phyloP scores from a whole-genome alignment of 1,140 invertebrate genomes.

The Temnothorax longispinosus region DNA sequence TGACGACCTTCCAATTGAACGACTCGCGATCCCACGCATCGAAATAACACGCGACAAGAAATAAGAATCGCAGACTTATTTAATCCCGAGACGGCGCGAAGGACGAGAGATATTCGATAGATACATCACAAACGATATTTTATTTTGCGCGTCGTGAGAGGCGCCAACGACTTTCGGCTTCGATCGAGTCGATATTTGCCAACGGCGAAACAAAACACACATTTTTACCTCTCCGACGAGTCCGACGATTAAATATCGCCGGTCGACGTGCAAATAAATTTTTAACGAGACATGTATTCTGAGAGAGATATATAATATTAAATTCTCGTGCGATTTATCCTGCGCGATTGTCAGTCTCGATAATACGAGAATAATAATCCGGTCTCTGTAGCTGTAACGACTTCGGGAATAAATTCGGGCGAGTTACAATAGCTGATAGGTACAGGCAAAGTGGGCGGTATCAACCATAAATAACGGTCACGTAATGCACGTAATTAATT shows the following conservation, averaged over 20 bases:
- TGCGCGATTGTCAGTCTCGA: neutral
- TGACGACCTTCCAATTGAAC: conserved; percentile 27
- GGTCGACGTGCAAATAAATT: conserved; percentile 19
- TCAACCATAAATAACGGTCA: conserved; percentile 21
- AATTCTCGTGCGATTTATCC: neutral
- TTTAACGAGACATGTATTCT: neutral
- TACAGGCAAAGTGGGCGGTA: neutral
- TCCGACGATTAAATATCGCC: conserved; percentile 12
- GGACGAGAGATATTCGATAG: neutral
- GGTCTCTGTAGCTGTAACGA: too few species aligned
- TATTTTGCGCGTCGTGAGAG: neutral
- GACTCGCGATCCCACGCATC: conserved; percentile 4
- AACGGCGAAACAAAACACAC: conserved; percentile 1
- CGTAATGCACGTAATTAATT: conserved; percentile 31
- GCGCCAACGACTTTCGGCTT: conserved; percentile 13
- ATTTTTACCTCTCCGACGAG: neutral
- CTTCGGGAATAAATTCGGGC: neutral
- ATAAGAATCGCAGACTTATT: conserved; percentile 27
- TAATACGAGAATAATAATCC: conserved; percentile 15
- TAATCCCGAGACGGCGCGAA: neutral
- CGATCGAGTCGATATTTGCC: conserved; percentile 12
- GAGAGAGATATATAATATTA: neutral
- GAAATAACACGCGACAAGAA: conserved; percentile 8
- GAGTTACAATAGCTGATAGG: neutral
- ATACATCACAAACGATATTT: neutral